Percentiles rank a stretch among this genome's conserved stretches.
phyloP scores from a whole-genome alignment of 2,797 vertebrate species.

The Siniperca obscura region DNA sequence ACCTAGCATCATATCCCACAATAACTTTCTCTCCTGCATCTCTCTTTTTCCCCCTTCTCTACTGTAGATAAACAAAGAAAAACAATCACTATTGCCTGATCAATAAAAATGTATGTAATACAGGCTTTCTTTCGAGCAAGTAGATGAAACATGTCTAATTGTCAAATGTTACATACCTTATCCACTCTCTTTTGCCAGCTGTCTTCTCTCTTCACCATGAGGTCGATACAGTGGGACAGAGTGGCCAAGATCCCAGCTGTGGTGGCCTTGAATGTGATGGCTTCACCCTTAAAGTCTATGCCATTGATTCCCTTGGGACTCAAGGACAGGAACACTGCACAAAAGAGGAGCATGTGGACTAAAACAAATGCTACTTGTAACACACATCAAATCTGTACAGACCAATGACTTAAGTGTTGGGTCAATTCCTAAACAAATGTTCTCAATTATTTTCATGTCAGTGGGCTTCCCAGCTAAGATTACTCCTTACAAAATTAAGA shows the following conservation, averaged over 20 bases:
- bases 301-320: slow-evolving; percentile 91
- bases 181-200: slow-evolving; percentile 97
- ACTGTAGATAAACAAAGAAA: neutral
- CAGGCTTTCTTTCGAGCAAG: neutral
- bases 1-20: neutral
- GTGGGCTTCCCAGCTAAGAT: neutral
- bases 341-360: neutral
- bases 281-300: slow-evolving; percentile 99
- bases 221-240: slow-evolving; percentile 96
- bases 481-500: neutral
- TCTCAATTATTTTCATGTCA: neutral
- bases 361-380: neutral
- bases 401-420: neutral
- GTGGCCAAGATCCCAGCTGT: slow-evolving; percentile 97
- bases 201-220: slow-evolving; percentile 97
- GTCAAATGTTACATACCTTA: slow-evolving; percentile 85
- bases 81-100: neutral
- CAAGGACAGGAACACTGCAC: slow-evolving; percentile 87
- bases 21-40: neutral
- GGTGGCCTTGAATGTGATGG: slow-evolving; percentile 99
- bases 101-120: neutral
- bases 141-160: neutral
- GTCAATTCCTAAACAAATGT: neutral
- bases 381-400: neutral
- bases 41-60: neutral